phyloP scores from a whole-genome alignment of 1,140 invertebrate genomes.

The Lucilia cuprina region DNA sequence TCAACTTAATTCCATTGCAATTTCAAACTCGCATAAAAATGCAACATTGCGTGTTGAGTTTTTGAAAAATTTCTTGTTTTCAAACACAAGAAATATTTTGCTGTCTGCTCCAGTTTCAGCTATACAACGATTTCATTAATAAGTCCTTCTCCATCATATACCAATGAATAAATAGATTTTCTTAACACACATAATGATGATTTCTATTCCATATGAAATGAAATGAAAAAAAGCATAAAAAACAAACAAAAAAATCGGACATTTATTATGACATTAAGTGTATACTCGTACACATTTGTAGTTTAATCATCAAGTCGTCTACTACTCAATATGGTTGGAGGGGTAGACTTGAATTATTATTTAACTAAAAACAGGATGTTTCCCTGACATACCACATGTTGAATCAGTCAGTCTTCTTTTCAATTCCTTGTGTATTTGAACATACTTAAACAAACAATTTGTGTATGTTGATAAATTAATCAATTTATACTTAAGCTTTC shows the following conservation, averaged over 20 bases:
- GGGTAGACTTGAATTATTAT: not conserved
- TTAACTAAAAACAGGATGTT: not conserved
- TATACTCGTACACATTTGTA: not conserved
- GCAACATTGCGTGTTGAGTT: constrained; percentile 22
- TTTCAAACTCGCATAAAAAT: not conserved
- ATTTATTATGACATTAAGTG: constrained; percentile 33
- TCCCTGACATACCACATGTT: constrained; percentile 10
- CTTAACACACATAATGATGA: not conserved
- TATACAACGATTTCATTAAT: not conserved
- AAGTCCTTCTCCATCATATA: not conserved
- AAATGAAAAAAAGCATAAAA: not conserved
- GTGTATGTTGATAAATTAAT: constrained; percentile 15
- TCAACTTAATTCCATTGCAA: not conserved
- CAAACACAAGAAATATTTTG: no score
- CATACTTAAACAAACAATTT: not conserved
- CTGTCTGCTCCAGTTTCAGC: no score
- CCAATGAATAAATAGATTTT: not conserved
- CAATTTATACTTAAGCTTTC: constrained; percentile 20
- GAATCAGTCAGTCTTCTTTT: not conserved
- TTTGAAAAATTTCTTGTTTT: not conserved
- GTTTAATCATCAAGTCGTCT: not conserved
- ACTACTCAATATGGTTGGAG: not conserved
- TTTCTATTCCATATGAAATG: not conserved
- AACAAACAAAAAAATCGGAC: constrained; percentile 19
- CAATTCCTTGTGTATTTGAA: not conserved